Percentiles rank a stretch among this genome's conserved stretches.
Evolutionary conservation across 2,113 vertebrate genomes (phyloP).

Genomic region (Deroptyus accipitrinus): DNA sequence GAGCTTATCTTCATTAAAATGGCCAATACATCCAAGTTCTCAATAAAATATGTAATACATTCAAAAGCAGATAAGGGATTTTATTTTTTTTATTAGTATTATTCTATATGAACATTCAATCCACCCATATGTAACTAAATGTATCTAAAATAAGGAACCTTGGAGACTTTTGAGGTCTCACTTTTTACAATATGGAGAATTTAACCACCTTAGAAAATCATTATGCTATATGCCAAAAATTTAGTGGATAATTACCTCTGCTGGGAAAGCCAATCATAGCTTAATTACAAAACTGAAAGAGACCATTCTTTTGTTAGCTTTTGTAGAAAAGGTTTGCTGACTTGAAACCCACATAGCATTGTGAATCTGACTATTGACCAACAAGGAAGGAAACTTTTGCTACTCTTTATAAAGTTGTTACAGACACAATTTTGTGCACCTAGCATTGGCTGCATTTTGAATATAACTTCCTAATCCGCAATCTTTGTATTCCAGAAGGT

Average conservation of each 20-base stretch:
- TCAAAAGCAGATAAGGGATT: background rate
- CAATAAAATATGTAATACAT: background rate
- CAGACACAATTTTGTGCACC: background rate
- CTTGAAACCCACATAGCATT: background rate
- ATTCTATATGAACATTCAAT: background rate
- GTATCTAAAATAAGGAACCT: background rate
- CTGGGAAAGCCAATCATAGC: background rate
- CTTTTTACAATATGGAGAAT: background rate
- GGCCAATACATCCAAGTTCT: background rate
- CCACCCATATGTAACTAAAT: background rate
- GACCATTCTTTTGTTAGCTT: background rate
- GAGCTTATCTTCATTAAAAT: background rate
- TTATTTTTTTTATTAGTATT: background rate
- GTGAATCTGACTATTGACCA: background rate
- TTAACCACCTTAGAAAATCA: background rate
- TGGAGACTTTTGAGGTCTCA: background rate
- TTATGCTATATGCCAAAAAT: background rate
- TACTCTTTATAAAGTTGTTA: background rate
- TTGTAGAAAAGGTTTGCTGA: background rate
- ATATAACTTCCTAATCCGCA: background rate
- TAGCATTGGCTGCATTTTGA: background rate
- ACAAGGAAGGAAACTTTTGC: background rate
- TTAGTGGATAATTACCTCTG: background rate
- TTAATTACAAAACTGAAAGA: background rate
- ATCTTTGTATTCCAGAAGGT: background rate